Conservation (phyloP, 2,113 vertebrate species). For the Caretta caretta region DNA sequence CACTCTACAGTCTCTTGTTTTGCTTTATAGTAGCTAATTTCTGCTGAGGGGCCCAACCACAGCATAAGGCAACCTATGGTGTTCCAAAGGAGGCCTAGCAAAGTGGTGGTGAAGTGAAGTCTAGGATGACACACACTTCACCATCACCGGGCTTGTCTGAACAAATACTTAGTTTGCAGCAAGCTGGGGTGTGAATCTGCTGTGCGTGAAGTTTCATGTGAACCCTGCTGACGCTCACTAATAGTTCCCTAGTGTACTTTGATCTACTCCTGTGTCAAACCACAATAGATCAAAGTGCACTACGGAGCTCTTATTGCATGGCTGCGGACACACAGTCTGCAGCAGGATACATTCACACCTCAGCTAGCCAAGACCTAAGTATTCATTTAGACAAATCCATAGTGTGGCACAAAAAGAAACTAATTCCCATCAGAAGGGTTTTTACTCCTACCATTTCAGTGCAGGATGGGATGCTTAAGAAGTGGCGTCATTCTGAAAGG, state of each 20-base stretch:
- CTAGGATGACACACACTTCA: neutral
- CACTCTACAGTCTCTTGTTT: neutral
- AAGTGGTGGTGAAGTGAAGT: neutral
- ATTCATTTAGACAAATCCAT: neutral
- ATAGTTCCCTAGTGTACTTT: neutral
- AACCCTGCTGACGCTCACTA: neutral
- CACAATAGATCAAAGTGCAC: neutral
- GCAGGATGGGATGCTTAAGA: neutral
- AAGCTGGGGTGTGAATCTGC: too few relatives aligned
- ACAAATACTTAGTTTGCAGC: too few relatives aligned
- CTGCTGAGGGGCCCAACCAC: conserved; percentile 28
- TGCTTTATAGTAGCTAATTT: conserved; percentile 27
- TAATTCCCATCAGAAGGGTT: conserved; percentile 3
- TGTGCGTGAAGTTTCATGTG: neutral
- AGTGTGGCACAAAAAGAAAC: neutral
- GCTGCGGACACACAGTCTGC: neutral
- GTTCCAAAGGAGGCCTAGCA: neutral
- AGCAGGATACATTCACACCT: neutral
- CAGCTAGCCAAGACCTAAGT: neutral
- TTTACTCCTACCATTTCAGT: neutral
- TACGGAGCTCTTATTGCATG: neutral
- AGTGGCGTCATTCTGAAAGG: neutral
- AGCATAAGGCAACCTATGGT: neutral
- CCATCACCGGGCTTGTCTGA: too few relatives aligned
- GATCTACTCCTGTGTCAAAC: neutral